Conservation (phyloP, 2,888 invertebrate species). For the Chironomus riparius region DNA sequence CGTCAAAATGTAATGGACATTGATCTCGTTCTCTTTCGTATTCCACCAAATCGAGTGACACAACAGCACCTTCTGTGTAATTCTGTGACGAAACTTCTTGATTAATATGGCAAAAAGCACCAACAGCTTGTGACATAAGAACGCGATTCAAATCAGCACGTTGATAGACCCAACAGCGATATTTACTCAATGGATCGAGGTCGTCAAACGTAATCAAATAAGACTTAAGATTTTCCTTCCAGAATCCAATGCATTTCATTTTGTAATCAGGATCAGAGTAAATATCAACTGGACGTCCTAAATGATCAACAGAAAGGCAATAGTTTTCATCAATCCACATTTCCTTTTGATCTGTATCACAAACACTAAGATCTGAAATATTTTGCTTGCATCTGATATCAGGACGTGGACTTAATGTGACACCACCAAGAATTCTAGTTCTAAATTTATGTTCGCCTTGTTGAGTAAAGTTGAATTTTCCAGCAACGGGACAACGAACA, state of each 20-base stretch:
- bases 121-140: slow-evolving; percentile 74
- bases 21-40: slow-evolving; percentile 90
- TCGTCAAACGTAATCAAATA: slow-evolving; percentile 94
- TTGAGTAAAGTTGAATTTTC: slow-evolving; percentile 91
- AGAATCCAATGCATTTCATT: slow-evolving; percentile 95
- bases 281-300: slow-evolving; percentile 89
- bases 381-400: slow-evolving; percentile 87
- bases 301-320: slow-evolving; percentile 91
- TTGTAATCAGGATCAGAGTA: slow-evolving; percentile 92
- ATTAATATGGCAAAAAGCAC: slow-evolving; percentile 79
- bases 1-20: slow-evolving; percentile 96
- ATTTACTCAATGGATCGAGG: slow-evolving; percentile 88
- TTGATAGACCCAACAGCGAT: slow-evolving; percentile 97
- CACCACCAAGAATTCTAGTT: slow-evolving; percentile 91
- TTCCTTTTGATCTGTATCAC: slow-evolving; percentile 90
- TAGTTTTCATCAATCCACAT: slow-evolving; percentile 91
- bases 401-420: slow-evolving; percentile 86
- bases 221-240: slow-evolving; percentile 96
- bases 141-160: slow-evolving; percentile 86
- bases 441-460: slow-evolving; percentile 81
- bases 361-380: slow-evolving; percentile 92
- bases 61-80: slow-evolving; percentile 86
- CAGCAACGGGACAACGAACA: slow-evolving; percentile 90
- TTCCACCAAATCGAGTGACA: slow-evolving; percentile 82
- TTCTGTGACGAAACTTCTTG: slow-evolving; percentile 87